Percentiles rank a stretch among this genome's conserved stretches.
Conservation (phyloP, 2,888 invertebrate species). For the Cataglyphis cursor region DNA sequence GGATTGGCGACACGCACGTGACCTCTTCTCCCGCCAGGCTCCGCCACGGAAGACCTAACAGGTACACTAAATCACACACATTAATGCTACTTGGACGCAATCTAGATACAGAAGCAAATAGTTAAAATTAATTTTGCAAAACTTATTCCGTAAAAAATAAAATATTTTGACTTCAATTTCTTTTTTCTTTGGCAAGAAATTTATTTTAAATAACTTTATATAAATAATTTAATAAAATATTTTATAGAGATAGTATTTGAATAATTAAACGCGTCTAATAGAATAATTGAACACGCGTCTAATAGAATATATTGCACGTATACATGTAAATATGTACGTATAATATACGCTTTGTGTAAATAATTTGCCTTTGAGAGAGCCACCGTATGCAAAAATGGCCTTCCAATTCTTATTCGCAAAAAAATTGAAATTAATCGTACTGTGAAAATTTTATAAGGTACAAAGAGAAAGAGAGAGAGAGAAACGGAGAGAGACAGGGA, state of each 20-base stretch:
- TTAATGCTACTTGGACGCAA: conserved; percentile 55
- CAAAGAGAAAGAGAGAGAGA: background rate
- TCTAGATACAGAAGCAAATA: background rate
- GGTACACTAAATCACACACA: conserved; percentile 81
- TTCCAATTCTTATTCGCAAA: background rate
- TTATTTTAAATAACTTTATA: background rate
- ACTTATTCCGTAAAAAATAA: background rate
- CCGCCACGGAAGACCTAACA: conserved; percentile 81
- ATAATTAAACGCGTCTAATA: conserved; percentile 34
- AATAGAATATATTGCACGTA: conserved; percentile 46
- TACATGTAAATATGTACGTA: conserved; percentile 52
- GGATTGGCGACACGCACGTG: conserved; percentile 67
- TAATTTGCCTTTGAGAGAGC: conserved; percentile 63
- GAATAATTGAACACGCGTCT: conserved; percentile 20
- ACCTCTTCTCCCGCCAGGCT: conserved; percentile 75
- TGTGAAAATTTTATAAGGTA: background rate
- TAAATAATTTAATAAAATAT: background rate
- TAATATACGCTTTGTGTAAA: conserved; percentile 54
- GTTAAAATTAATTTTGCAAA: background rate
- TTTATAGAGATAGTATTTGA: background rate
- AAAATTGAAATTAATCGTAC: conserved; percentile 3
- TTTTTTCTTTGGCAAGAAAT: background rate
- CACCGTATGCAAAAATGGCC: conserved; percentile 72
- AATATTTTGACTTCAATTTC: background rate
- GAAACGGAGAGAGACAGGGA: background rate